Evolutionary conservation across 2,797 vertebrate genomes (phyloP).

Genomic region (Halcyon leucocephala): DNA sequence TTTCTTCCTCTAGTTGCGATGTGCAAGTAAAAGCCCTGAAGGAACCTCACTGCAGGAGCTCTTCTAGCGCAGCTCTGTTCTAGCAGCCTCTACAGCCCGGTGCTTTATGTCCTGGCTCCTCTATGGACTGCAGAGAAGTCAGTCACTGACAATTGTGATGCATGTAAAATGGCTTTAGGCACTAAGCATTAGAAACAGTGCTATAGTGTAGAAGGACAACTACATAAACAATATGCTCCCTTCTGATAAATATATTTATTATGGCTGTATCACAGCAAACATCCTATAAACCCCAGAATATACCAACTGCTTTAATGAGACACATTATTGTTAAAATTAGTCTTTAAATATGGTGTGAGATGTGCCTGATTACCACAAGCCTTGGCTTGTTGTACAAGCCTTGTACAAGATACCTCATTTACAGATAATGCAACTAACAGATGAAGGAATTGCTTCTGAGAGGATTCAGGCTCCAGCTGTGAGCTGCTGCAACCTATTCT

Average conservation of each 20-base stretch:
- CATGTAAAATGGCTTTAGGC: not conserved
- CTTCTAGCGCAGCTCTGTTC: fast-evolving
- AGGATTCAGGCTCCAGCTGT: not conserved
- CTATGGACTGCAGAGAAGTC: not conserved
- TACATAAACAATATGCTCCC: not conserved
- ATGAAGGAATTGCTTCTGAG: not conserved
- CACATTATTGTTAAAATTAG: not conserved
- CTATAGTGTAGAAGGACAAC: not conserved
- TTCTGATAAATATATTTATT: not conserved
- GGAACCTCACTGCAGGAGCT: not conserved
- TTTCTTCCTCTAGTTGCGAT: not conserved
- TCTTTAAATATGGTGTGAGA: not conserved
- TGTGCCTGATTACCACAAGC: not conserved
- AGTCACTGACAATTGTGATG: not conserved
- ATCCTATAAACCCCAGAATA: not conserved
- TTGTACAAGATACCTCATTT: not conserved
- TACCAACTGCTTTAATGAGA: not conserved
- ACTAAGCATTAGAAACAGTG: not conserved
- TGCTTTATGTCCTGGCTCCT: not conserved
- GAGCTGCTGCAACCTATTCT: not conserved
- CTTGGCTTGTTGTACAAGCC: fast-evolving
- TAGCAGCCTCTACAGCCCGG: not conserved
- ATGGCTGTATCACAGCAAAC: not conserved
- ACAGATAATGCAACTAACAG: not conserved
- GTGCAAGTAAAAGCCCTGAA: not conserved